Conservation (phyloP, 2,888 invertebrate genomes). For the Trisateles emortualis region DNA sequence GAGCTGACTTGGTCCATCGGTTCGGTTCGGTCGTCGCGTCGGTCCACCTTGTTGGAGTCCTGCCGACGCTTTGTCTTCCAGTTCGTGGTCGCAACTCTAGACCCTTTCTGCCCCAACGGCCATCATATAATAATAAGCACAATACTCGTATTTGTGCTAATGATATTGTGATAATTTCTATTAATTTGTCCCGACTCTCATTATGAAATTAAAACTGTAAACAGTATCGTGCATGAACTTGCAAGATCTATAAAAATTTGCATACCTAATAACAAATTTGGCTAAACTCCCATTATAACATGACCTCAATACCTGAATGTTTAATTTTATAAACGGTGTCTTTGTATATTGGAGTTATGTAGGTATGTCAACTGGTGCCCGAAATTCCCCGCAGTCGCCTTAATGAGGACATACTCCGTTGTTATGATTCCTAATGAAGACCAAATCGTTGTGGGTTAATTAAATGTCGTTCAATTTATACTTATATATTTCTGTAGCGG, state of each 20-base stretch:
- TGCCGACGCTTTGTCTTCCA: too few species aligned
- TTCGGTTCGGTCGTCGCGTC: too few species aligned
- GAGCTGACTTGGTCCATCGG: too few species aligned
- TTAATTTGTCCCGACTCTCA: too few species aligned
- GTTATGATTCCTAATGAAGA: background rate
- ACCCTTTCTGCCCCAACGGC: too few species aligned
- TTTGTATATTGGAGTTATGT: background rate
- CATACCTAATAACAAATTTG: conserved; percentile 3
- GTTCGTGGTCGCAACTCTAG: too few species aligned
- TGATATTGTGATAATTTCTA: too few species aligned
- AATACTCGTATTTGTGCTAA: too few species aligned
- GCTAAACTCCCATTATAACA: background rate
- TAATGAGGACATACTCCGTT: conserved; percentile 4
- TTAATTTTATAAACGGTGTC: background rate
- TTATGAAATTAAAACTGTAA: background rate
- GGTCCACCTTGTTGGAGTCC: too few species aligned
- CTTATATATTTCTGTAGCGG: too few species aligned
- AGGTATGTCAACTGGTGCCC: background rate
- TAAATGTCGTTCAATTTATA: background rate
- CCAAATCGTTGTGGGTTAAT: background rate
- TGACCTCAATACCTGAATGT: background rate
- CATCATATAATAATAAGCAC: too few species aligned
- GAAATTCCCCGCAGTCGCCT: background rate
- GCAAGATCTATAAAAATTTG: conserved; percentile 1
- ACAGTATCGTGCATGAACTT: conserved; percentile 1